These are phyloP conservation scores for Acanthococcus lagerstroemiae DNA, from an alignment of 2,888 invertebrate genomes.

Conservation along the genomic window DNA sequence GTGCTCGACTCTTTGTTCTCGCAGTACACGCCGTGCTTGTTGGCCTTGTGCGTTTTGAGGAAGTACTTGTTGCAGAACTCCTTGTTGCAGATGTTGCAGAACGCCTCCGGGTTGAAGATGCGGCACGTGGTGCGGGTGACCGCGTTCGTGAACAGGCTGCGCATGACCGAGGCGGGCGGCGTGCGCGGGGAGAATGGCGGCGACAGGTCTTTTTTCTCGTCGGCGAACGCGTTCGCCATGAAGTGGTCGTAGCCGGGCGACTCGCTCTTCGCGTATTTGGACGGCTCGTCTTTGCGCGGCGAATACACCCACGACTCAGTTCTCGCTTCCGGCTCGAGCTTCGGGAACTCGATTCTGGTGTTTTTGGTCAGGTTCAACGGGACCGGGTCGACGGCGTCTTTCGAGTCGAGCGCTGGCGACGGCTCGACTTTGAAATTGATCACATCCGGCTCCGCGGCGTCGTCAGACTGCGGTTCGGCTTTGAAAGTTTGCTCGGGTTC, in stretches of 20 bases:
- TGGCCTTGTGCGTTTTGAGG: slow-evolving; percentile 93
- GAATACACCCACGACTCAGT: not conserved
- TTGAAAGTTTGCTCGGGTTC: not conserved
- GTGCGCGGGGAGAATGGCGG: slow-evolving; percentile 9
- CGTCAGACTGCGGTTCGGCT: not conserved
- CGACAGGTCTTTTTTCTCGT: slow-evolving; percentile 13
- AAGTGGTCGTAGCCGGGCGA: slow-evolving; percentile 12
- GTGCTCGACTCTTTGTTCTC: slow-evolving; percentile 39
- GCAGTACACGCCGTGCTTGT: slow-evolving; percentile 89
- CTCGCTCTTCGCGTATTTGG: not conserved
- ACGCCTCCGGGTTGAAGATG: slow-evolving; percentile 94
- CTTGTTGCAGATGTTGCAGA: slow-evolving; percentile 94
- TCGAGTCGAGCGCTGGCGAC: not conserved
- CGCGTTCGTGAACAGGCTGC: slow-evolving; percentile 10
- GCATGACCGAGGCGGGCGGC: slow-evolving; percentile 16
- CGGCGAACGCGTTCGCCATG: not conserved
- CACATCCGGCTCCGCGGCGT: not conserved
- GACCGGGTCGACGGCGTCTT: not conserved
- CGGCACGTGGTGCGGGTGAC: slow-evolving; percentile 41
- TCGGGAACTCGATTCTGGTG: not conserved
- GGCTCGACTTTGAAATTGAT: not conserved
- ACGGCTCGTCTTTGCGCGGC: slow-evolving; percentile 5
- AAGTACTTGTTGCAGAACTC: slow-evolving; percentile 99
- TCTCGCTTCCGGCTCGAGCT: not conserved
- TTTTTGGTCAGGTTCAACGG: slow-evolving; percentile 21